phyloP scores from a whole-genome alignment of 2,797 vertebrate genomes.

The Parotocinclus haroldoi region DNA sequence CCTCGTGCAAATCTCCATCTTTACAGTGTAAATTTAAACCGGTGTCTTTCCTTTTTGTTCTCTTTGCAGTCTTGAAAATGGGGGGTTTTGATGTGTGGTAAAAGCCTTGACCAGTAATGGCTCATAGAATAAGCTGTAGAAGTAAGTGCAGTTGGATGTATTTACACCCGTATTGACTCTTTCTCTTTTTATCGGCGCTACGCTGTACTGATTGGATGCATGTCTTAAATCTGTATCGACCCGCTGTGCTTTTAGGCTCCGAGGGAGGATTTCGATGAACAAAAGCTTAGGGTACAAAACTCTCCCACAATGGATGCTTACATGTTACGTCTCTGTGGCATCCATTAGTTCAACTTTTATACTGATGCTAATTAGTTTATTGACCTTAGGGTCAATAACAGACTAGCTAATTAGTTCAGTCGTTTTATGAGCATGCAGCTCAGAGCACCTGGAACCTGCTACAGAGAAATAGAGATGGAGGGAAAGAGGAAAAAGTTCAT shows the following conservation, averaged over 20 bases:
- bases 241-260: constrained; percentile 21
- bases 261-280: constrained; percentile 38
- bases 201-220: constrained; percentile 46
- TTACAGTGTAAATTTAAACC: constrained; percentile 26
- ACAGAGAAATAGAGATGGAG: too few species aligned
- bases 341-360: too few species aligned
- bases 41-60: constrained; percentile 28
- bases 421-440: too few species aligned
- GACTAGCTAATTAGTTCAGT: constrained; percentile 15
- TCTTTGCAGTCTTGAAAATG: constrained; percentile 59
- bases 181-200: constrained; percentile 41
- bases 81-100: constrained; percentile 65
- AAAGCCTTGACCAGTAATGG: constrained; percentile 61
- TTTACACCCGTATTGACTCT: constrained; percentile 57
- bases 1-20: neutral
- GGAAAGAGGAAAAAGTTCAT: too few species aligned
- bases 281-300: constrained; percentile 37
- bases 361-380: constrained; percentile 3
- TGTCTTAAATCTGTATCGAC: constrained; percentile 36
- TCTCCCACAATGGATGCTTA: constrained; percentile 7
- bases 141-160: constrained; percentile 68
- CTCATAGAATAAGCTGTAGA: constrained; percentile 63
- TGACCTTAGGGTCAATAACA: constrained; percentile 14
- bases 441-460: too few species aligned
- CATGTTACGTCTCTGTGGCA: too few species aligned